These are phyloP conservation scores for Listrodromus nycthemerus DNA, from an alignment of 2,888 invertebrate species.

Conservation along the genomic window DNA sequence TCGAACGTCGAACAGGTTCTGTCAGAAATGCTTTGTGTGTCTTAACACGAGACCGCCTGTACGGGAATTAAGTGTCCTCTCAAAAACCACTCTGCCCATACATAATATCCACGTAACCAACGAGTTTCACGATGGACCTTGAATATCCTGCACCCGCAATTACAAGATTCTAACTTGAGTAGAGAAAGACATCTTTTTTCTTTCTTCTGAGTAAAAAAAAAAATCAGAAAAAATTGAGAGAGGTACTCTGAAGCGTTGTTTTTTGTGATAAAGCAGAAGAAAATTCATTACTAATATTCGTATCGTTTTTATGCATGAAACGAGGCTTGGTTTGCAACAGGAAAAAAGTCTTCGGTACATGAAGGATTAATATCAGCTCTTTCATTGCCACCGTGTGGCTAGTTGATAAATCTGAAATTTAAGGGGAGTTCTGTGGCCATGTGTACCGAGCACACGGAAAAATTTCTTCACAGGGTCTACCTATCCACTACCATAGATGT, in stretches of 20 bases:
- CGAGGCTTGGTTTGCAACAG: too few relatives aligned
- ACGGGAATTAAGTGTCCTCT: constrained; percentile 77
- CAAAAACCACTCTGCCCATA: constrained; percentile 75
- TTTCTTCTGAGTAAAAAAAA: constrained; percentile 1
- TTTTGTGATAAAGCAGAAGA: too few relatives aligned
- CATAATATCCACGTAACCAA: constrained; percentile 62
- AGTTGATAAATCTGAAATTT: background rate
- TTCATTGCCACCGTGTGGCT: background rate
- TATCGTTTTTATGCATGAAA: too few relatives aligned
- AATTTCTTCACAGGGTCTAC: background rate
- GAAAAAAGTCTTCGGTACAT: too few relatives aligned
- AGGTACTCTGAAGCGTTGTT: too few relatives aligned
- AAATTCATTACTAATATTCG: too few relatives aligned
- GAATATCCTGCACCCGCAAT: constrained; percentile 54
- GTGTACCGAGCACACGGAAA: background rate
- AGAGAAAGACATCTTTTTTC: constrained; percentile 56
- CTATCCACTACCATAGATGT: background rate
- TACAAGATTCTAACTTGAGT: constrained; percentile 45
- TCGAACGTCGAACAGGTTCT: constrained; percentile 70
- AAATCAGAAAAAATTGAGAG: too few relatives aligned
- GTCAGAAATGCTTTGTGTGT: constrained; percentile 79
- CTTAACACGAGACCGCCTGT: constrained; percentile 77
- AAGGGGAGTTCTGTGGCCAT: background rate
- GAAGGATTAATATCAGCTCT: background rate
- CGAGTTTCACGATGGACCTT: constrained; percentile 62